Evolutionary conservation across 2,888 invertebrate species (phyloP), one percentile per base, ranked within the genome.

Genomic region (Sceliomorpha sp.): DNA sequence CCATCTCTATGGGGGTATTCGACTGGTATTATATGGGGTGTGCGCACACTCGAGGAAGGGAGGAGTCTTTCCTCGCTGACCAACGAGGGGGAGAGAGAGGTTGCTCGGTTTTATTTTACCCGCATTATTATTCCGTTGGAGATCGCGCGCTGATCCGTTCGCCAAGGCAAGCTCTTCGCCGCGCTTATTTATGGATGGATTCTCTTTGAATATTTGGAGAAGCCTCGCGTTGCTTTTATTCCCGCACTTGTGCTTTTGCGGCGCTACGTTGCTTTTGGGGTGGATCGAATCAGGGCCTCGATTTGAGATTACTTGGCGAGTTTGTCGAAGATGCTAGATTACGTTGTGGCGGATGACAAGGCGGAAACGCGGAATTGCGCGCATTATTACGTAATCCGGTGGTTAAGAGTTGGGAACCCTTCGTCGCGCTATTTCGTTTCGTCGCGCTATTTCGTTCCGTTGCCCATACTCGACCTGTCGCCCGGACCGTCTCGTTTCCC

Each of bases 91-190:
- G 47, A 50, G 47, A 40, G 29, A 45, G 55, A 34, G 40, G 72
- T 58, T 64, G 63, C 76, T 71, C 63, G 78, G 83, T 86, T 87
- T 87, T 87, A 86, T 87, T 87, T 84, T 79, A 84, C 82, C 83
- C 84, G 85, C 87, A 86, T 87, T 87, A 87, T 86, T 86, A 86
- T 87, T 87, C 87, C 80, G 85, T 87, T 87, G 85, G 79, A 87
- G 87, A 87, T 87, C 77, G 87, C 85, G 80, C 84, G 78, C 81
- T 76, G 86, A 87, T 86, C 83, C 83, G 81, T 80, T 73, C 64
- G 56, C 74, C 76, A 75, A 79, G 78, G 79, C 77, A 74, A 80
- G 78, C 79, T 77, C 74, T 77, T 51, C 63, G 58, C 42, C 69
- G 70, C 76, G 77, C 82, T 85, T 87, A 84, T 85, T 85, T 86